Evolutionary conservation across 1,140 invertebrate genomes (phyloP), one percentile per base, ranked within the genome.

Genomic region (Drosophila repletoides): DNA sequence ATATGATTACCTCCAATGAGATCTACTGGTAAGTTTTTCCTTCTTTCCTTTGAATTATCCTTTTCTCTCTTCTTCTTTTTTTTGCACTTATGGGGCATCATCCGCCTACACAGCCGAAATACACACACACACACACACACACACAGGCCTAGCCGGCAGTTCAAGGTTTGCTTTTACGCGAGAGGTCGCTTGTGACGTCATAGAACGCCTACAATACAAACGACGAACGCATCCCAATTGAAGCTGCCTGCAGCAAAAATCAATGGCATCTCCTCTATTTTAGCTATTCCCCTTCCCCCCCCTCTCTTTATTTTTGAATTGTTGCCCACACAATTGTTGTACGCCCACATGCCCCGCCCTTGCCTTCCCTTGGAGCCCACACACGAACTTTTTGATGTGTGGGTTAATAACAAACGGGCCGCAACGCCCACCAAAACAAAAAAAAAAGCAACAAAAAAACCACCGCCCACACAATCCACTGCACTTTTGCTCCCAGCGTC

Each of bases 1-100:
- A 81, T 75, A 89, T 89, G 88, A 83, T 89, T 88, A 89, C 87
- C 68, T 89, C 87, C 61, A 89, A 89, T 58, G 88, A 89, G 60
- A 89, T 89, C 69, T 89, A 89, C 77, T 89, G 88, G 88, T 89
- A 72, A 89, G 88, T 89, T 53, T 40, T 19, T 15, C 33, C 31
- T 52, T 5, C 43, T 15, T 10, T 38, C 38, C 10, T 29, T 36
- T 14, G 12, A 2, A 40, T 59, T 53, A 45, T 69, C 51, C 45
- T 67, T 72, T 59, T 34, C 19, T 33, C 26, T 41, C 40, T 33
- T 36, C 55, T 29, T 33, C 7, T 10, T 7, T 9, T 33, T 31
- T 48, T 19, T 71, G 33, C 55, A 64, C 59, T 69, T 69, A 28
- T 69, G 41, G 31, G 60, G 60, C 60, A 49, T n/a, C n/a, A n/a